These are phyloP conservation scores for Diuraphis noxia DNA, from an alignment of 1,140 invertebrate species.

Conservation along the genomic window DNA sequence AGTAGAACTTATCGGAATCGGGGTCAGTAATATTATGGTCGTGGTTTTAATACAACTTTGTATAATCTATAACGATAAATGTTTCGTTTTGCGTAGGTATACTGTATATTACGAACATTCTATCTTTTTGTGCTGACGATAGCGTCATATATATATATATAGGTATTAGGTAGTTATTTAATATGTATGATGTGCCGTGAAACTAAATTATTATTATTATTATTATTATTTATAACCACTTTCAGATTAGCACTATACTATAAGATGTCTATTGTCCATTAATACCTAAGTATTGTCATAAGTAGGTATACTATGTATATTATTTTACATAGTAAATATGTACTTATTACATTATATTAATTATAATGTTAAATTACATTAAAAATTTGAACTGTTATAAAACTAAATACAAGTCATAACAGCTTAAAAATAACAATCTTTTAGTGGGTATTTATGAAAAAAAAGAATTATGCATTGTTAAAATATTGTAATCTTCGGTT, in stretches of 20 bases:
- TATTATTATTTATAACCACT: background rate
- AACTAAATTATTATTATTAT: too few species aligned
- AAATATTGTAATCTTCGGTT: background rate
- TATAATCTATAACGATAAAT: background rate
- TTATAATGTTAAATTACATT: background rate
- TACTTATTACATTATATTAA: background rate
- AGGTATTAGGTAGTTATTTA: background rate
- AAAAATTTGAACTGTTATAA: background rate
- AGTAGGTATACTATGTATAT: background rate
- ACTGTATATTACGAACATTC: background rate
- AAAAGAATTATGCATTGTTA: conserved; percentile 22
- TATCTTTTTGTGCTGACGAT: background rate
- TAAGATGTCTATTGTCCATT: background rate
- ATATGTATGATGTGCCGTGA: background rate
- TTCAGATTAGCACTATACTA: background rate
- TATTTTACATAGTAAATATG: background rate
- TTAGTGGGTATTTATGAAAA: background rate
- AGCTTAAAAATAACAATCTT: background rate
- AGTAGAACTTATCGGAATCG: background rate
- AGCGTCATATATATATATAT: background rate
- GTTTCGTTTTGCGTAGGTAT: background rate
- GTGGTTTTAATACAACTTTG: background rate
- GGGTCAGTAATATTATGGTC: background rate
- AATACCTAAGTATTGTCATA: background rate
- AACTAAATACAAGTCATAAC: background rate